Conservation (phyloP, 2,888 invertebrate species). For the Acrobasis consociella region DNA sequence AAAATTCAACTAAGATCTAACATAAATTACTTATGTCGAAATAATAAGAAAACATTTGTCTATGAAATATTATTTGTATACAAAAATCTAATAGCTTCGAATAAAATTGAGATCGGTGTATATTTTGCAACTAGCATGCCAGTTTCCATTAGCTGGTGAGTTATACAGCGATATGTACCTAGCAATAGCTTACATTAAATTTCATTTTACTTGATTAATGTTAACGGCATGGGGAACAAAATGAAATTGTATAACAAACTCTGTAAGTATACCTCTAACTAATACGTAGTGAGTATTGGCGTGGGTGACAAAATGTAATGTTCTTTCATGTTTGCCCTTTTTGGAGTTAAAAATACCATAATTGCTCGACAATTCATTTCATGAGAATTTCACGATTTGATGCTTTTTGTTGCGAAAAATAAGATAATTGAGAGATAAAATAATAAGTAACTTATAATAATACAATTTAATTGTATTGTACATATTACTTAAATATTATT, state of each 20-base stretch:
- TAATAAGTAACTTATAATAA: slow-evolving; percentile 27
- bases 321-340: slow-evolving; percentile 1
- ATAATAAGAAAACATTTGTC: slow-evolving; percentile 52
- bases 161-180: slow-evolving; percentile 19
- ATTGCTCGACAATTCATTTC: not conserved
- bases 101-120: slow-evolving; percentile 78
- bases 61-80: slow-evolving; percentile 54
- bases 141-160: slow-evolving; percentile 19
- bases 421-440: slow-evolving; percentile 15
- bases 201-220: slow-evolving; percentile 1
- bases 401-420: slow-evolving; percentile 10
- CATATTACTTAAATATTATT: slow-evolving; percentile 78
- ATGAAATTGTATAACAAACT: not conserved
- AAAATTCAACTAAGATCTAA: slow-evolving; percentile 57
- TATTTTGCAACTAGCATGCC: slow-evolving; percentile 44
- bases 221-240: not conserved
- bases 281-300: slow-evolving; percentile 18
- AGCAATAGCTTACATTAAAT: slow-evolving; percentile 1
- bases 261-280: not conserved
- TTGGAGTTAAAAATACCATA: not conserved
- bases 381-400: slow-evolving; percentile 7
- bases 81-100: slow-evolving; percentile 79
- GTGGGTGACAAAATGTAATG: slow-evolving; percentile 7
- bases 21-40: slow-evolving; percentile 52
- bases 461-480: slow-evolving; percentile 65